phyloP scores from a whole-genome alignment of 2,888 invertebrate species.

The Mystacides longicornis region DNA sequence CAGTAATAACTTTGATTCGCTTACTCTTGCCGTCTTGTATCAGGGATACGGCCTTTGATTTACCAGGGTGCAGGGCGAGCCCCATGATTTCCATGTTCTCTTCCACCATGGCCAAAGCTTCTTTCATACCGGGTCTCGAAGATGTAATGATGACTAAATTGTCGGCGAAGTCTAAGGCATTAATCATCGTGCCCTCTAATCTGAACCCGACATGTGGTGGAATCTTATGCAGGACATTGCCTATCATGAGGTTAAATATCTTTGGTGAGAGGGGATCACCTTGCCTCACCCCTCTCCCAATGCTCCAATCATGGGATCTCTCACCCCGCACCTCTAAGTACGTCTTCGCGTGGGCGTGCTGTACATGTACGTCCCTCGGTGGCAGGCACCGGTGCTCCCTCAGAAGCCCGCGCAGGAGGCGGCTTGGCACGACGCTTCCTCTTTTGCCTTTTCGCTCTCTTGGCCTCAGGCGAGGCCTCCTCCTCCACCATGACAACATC shows the following conservation, averaged over 20 bases:
- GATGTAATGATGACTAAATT: background rate
- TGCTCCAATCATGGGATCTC: too few relatives aligned
- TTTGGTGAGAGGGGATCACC: conserved; percentile 34
- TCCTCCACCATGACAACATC: background rate
- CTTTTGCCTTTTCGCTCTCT: background rate
- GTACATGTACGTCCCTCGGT: too few relatives aligned
- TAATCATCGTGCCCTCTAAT: background rate
- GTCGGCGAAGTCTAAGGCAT: background rate
- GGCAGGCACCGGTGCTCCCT: too few relatives aligned
- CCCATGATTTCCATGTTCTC: background rate
- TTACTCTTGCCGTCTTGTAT: conserved; percentile 3
- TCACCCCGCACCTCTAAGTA: too few relatives aligned
- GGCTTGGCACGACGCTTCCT: background rate
- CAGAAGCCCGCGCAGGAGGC: background rate
- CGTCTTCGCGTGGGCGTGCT: too few relatives aligned
- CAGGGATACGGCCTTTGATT: background rate
- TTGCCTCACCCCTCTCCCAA: conserved; percentile 35
- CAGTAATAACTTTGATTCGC: background rate
- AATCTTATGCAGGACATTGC: background rate
- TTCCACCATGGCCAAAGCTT: background rate
- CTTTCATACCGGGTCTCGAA: background rate
- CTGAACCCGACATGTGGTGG: background rate
- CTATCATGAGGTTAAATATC: conserved; percentile 31
- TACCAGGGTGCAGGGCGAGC: background rate
- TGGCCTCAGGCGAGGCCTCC: background rate